Evolutionary conservation across 2,797 vertebrate genomes (phyloP), one percentile per base, ranked within the genome.

Genomic region (Sebastiscus albofasciatus): DNA sequence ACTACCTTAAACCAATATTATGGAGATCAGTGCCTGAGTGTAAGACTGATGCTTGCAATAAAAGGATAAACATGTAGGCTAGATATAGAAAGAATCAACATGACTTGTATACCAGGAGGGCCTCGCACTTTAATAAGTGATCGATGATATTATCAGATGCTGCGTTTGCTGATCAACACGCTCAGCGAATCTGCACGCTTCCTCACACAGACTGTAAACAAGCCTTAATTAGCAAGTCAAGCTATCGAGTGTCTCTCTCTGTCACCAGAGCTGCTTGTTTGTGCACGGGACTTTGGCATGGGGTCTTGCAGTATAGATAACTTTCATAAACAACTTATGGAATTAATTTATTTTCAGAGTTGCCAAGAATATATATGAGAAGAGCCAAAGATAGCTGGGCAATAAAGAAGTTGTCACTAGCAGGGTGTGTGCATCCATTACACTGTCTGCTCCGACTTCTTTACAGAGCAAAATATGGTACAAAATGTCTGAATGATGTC

Each of bases 231-330:
- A 89, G 88, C 73, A 85, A 85, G 87, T 69, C 20, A 18, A 62
- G 59, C 65, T 83, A 87, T 90, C 69, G 2, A 27, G 60, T 87
- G 55, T 83, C 81, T 59, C 54, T 24, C 54, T 24, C 52, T 8
- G 86, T 80, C 81, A 85, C 76, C 62, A 85, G 85, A 92, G 86
- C 81, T 71, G 81, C 81, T 55, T 85, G 87, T 91, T 90, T 91
- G 87, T 86, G 72, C 75, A 72, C 9, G 8, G 22, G 56, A 81
- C 59, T 39, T 72, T 71, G 22, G 55, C 70, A 68, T 7, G 0
- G 3, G 27, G 34, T 31, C 70, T 55, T 52, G 34, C 20, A 80
- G 12, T 71, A 27, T 20, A 55, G 78, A 79, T 80, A 84, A 65
- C 26, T 14, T 52, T 56, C 33, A 59, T 55, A 71, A 89, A 83